Evolutionary conservation across 2,888 invertebrate genomes (phyloP), one percentile per base, ranked within the genome.

Genomic region (Lithophane ornitopus): DNA sequence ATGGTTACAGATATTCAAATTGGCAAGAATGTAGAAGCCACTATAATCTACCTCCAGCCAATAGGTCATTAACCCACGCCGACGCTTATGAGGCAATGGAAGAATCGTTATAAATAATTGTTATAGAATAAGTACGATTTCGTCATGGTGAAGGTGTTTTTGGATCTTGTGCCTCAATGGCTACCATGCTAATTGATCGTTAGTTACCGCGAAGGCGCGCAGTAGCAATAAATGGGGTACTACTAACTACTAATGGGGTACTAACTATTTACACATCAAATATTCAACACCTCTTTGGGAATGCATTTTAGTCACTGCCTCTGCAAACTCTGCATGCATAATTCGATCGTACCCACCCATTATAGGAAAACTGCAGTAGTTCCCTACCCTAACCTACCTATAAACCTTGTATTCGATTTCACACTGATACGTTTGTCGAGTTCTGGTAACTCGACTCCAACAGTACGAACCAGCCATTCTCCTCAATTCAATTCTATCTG

Each of bases 1-100:
- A 70, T 78, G 39, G 66, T 44, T 66, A 46, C 70, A 66, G 67
- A 76, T 76, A 74, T 70, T 65, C 44, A 85, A 82, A 83, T 83
- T 76, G 54, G 65, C 61, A 73, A 76, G 72, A 83, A 83, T 73
- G 68, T 49, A 26, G 41, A 46, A 62, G 52, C 62, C 52, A 34
- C n/a, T 70, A 54, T 70, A 69, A 70, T 82, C 44, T 61, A 28
- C 49, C 22, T 52, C 44, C 41, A 56, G 39, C 58, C 74, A 83
- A 61, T 74, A 70, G 83, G 67, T 82, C 54, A 65, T 82, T 80
- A 76, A 76, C 73, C 77, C 41, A 49, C 70, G 34, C 69, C 44
- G 26, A 49, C 62, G 46, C 49, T 54, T 63, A 59, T 76, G 76
- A 72, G 22, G 70, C 67, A 79, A 85, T 71, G n/a, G 26, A 62